These are phyloP conservation scores for Catharus minimus DNA, from an alignment of 2,113 vertebrate species.

Conservation along the genomic window DNA sequence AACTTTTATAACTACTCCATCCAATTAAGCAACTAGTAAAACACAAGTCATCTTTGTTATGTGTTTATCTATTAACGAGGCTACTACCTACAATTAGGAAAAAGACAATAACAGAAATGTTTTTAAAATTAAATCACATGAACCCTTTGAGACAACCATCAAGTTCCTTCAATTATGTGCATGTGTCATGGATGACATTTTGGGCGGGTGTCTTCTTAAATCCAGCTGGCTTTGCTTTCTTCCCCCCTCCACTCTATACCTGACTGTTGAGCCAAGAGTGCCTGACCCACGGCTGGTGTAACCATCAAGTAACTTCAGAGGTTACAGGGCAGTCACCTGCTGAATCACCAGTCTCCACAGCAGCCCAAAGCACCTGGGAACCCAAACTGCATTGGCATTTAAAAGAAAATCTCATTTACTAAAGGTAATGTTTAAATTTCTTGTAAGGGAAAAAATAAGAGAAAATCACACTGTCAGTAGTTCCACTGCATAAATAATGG, in stretches of 20 bases:
- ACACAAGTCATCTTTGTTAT: not conserved
- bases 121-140: not conserved
- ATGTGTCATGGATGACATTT: not conserved
- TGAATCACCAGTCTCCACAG: not conserved
- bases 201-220: not conserved
- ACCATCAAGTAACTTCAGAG: not conserved
- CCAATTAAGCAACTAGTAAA: not conserved
- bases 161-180: not conserved
- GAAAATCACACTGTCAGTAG: not conserved
- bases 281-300: not conserved
- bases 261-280: not conserved
- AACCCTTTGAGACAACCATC: not conserved
- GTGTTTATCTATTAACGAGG: not conserved
- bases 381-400: not conserved
- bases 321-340: not conserved
- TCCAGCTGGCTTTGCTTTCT: not conserved
- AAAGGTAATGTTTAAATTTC: not conserved
- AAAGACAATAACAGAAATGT: not conserved
- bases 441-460: not conserved
- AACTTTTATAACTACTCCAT: not conserved
- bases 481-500: not conserved
- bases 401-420: not conserved
- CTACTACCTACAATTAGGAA: not conserved
- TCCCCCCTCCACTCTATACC: rapidly evolving
- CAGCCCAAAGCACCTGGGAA: not conserved